These are phyloP conservation scores for Ovis aries DNA, from an alignment of 2,113 vertebrate species.

Conservation along the genomic window DNA sequence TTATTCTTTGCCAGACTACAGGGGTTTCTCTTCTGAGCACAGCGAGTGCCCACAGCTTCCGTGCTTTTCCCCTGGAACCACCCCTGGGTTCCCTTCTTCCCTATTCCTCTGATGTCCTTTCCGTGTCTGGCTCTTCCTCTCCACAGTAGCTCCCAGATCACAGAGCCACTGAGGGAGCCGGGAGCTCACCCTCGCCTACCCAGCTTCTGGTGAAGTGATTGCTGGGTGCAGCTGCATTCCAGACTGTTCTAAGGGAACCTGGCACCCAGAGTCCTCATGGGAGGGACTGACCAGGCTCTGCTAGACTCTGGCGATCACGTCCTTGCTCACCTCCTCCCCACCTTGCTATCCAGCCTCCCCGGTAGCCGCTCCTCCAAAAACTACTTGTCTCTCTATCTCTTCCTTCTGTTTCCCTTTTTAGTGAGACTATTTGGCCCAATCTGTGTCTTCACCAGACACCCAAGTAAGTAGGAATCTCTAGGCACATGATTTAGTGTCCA, in stretches of 20 bases:
- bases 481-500: not conserved
- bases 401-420: not conserved
- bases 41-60: not conserved
- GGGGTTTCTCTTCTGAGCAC: not conserved
- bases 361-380: not conserved
- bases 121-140: fast-evolving
- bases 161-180: not conserved
- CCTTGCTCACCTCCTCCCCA: not conserved
- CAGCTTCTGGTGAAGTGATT: not conserved
- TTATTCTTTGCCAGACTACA: not conserved
- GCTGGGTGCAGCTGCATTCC: not conserved
- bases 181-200: fast-evolving
- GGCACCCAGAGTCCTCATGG: not conserved
- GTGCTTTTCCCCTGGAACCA: not conserved
- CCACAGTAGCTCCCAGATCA: not conserved
- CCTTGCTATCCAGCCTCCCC: not conserved
- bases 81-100: no score
- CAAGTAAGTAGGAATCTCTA: not conserved
- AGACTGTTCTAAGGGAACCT: not conserved
- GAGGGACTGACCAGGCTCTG: not conserved
- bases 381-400: not conserved
- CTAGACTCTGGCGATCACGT: not conserved
- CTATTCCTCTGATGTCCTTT: not conserved
- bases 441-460: not conserved
- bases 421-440: not conserved